These are phyloP conservation scores for Sus scrofa DNA, from an alignment of 2,113 vertebrate genomes.

Conservation along the genomic window DNA sequence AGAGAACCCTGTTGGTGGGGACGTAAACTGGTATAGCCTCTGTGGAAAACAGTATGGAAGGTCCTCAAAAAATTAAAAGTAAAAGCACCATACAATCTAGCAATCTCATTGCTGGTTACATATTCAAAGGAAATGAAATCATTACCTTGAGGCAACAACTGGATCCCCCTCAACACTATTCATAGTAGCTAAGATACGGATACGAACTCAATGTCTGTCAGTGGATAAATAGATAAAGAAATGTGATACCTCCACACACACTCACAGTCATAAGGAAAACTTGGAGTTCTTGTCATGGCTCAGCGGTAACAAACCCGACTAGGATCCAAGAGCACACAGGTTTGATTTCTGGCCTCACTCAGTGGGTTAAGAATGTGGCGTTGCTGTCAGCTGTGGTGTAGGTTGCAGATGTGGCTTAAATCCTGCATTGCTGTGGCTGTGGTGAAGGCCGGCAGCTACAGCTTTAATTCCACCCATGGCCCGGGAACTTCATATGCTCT, in stretches of 20 bases:
- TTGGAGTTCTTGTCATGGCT: background rate
- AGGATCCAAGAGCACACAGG: too few relatives aligned
- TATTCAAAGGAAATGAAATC: background rate
- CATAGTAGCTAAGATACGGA: background rate
- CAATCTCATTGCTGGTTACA: background rate
- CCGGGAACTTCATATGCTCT: too few relatives aligned
- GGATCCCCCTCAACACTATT: background rate
- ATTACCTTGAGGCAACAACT: background rate
- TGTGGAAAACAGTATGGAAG: background rate
- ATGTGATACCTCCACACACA: too few relatives aligned
- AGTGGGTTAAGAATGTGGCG: too few relatives aligned
- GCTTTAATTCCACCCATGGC: too few relatives aligned
- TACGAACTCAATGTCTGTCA: background rate
- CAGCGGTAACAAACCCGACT: too few relatives aligned
- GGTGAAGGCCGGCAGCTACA: too few relatives aligned
- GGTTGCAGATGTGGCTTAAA: too few relatives aligned
- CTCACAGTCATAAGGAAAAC: background rate
- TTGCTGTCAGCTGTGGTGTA: too few relatives aligned
- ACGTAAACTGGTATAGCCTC: background rate
- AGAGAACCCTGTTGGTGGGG: background rate
- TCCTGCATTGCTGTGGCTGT: too few relatives aligned
- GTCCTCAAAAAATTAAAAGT: constrained; percentile 29
- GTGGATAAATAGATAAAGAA: background rate
- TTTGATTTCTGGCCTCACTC: too few relatives aligned
- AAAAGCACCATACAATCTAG: background rate